Evolutionary conservation across 2,888 invertebrate species (phyloP), one percentile per base, ranked within the genome.

Genomic region (Punctoribates punctum): DNA sequence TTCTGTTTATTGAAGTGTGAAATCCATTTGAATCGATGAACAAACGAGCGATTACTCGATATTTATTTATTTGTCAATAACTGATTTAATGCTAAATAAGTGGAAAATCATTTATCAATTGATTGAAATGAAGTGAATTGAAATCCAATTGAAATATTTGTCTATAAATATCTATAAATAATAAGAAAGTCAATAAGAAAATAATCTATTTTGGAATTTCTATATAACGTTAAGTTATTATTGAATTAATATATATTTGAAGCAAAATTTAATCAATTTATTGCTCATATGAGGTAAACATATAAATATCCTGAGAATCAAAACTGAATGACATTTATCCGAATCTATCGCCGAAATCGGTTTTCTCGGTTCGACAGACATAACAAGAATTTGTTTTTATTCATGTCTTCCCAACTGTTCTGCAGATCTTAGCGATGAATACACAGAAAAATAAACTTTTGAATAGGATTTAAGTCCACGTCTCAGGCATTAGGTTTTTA

Each of bases 261-360:
- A 1, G 51, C 20, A n/a, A 51, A 51, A 51, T 20, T 51, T 51
- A n/a, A 51, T 51, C 51, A 51, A 20, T 51, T 51, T 51, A 51
- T 51, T 20, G 20, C 1, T 20, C n/a, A n/a, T n/a, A 51, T 51
- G 1, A 51, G 51, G 4, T 6, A 51, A 51, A 51, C 51, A 20
- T 9, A 20, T 51, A 51, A 51, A 51, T 20, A 51, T 20, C 51
- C 5, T 51, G 1, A n/a, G n/a, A 51, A 51, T 51, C n/a, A 20
- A 51, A 51, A 51, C 20, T 51, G 51, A n/a, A 51, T 51, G 51
- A 51, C 51, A 51, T 51, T 51, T 51, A 51, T 51, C 51, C 51
- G 2, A 5, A 2, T 51, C 20, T 51, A n/a, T 51, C 20, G 20
- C n/a, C n/a, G n/a, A n/a, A 51, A 51, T 51, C 51, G 5, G 51